phyloP scores from a whole-genome alignment of 2,888 invertebrate genomes.

The Eurytoma adleriae region DNA sequence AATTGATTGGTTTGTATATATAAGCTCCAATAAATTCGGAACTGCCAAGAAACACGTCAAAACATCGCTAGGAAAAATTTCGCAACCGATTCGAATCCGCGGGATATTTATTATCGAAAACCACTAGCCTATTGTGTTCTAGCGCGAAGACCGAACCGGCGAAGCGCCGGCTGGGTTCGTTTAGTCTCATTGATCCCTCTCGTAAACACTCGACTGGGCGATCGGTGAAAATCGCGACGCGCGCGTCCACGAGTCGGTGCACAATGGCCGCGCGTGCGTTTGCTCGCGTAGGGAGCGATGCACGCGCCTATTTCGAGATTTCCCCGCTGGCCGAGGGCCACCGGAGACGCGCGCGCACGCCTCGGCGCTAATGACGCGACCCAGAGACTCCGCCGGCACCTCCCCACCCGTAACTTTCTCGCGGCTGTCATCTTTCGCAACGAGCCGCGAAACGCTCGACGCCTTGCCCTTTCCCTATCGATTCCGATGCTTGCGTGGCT shows the following conservation, averaged over 20 bases:
- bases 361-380: neutral
- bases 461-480: too few species aligned
- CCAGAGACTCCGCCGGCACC: neutral
- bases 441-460: neutral
- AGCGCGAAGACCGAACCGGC: neutral
- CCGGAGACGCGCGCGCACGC: neutral
- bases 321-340: slow-evolving; percentile 21
- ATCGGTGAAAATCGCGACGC: neutral
- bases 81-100: too few species aligned
- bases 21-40: too few species aligned
- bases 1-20: too few species aligned
- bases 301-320: slow-evolving; percentile 29
- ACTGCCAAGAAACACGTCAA: too few species aligned
- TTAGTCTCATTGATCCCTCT: slow-evolving; percentile 39
- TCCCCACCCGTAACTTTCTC: slow-evolving; percentile 1
- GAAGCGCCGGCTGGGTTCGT: neutral
- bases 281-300: slow-evolving; percentile 16
- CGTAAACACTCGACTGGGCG: slow-evolving; percentile 18
- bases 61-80: too few species aligned
- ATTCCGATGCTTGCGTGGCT: too few species aligned
- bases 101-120: too few species aligned
- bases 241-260: neutral
- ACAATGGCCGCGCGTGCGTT: slow-evolving; percentile 15
- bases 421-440: slow-evolving; percentile 11
- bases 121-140: neutral